Evolutionary conservation across 2,113 vertebrate species (phyloP).

Genomic region (Axis porcinus): DNA sequence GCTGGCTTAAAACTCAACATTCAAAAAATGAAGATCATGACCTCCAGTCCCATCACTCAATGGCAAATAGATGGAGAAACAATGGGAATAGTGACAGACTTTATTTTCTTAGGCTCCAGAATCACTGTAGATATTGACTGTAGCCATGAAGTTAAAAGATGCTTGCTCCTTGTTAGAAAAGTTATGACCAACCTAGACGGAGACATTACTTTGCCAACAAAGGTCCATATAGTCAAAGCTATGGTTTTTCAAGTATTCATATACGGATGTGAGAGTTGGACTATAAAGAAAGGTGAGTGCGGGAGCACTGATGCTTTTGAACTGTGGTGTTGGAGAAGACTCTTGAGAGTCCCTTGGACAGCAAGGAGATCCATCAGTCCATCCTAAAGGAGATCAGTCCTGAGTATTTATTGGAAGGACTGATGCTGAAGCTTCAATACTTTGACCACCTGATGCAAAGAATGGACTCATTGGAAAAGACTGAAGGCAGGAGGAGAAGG

Average conservation of each 20-base stretch:
- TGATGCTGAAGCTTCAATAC: background rate
- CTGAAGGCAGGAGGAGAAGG: background rate
- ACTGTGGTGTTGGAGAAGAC: background rate
- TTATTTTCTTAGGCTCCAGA: background rate
- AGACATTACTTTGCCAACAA: background rate
- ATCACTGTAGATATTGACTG: background rate
- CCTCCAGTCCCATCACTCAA: background rate
- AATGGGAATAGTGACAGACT: background rate
- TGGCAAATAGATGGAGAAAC: background rate
- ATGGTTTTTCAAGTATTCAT: background rate
- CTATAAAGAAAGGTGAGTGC: background rate
- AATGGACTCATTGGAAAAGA: background rate
- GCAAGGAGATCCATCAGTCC: background rate
- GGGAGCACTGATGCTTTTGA: accelerated
- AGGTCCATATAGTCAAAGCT: background rate
- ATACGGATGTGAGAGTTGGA: background rate
- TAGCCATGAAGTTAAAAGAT: background rate
- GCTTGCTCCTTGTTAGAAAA: background rate
- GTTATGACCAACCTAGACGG: background rate
- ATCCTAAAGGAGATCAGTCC: background rate
- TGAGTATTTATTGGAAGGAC: background rate
- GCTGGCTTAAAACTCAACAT: background rate
- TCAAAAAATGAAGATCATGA: background rate
- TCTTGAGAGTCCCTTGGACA: background rate
- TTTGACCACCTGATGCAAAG: background rate